A percentile compares a stretch with the other conserved stretches of the same genome.
Conservation (phyloP, 2,113 vertebrate genomes). For the Lethenteron camtschaticum region DNA sequence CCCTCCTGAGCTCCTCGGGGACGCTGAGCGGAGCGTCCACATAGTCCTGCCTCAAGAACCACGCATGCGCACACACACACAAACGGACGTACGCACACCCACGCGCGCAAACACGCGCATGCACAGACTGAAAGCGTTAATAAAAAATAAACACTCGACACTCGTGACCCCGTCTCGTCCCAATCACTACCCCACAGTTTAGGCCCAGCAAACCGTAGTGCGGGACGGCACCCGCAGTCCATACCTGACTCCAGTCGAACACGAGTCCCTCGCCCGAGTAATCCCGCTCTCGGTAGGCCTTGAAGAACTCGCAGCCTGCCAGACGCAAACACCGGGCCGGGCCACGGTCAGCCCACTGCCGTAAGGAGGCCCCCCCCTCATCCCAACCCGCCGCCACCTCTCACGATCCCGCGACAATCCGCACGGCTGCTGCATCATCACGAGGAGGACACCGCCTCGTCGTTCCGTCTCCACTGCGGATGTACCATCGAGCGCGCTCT, state of each 20-base stretch:
- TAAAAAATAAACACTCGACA: background rate
- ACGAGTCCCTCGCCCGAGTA: conserved; percentile 85
- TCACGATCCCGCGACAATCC: too few relatives aligned
- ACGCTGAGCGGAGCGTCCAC: conserved; percentile 90
- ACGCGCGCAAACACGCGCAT: background rate
- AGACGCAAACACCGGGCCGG: background rate
- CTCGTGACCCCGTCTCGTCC: too few relatives aligned
- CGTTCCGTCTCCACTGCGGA: too few relatives aligned
- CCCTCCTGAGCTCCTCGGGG: conserved; percentile 49
- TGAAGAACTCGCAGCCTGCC: conserved; percentile 97
- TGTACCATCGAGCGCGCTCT: too few relatives aligned
- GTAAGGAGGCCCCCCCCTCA: too few relatives aligned
- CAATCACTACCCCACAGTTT: too few relatives aligned
- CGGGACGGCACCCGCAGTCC: too few relatives aligned
- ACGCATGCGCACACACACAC: conserved; percentile 6
- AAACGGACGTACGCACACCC: background rate
- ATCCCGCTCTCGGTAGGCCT: conserved; percentile 85
- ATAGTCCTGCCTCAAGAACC: conserved; percentile 43
- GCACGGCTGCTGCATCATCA: too few relatives aligned
- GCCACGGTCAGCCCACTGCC: too few relatives aligned
- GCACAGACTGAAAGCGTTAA: background rate
- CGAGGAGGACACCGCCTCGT: too few relatives aligned
- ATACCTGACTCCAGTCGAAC: conserved; percentile 99
- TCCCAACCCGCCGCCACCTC: too few relatives aligned
- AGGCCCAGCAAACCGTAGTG: too few relatives aligned